Evolutionary conservation across 2,797 vertebrate genomes (phyloP).

Genomic region (Hoplostethus mediterraneus): DNA sequence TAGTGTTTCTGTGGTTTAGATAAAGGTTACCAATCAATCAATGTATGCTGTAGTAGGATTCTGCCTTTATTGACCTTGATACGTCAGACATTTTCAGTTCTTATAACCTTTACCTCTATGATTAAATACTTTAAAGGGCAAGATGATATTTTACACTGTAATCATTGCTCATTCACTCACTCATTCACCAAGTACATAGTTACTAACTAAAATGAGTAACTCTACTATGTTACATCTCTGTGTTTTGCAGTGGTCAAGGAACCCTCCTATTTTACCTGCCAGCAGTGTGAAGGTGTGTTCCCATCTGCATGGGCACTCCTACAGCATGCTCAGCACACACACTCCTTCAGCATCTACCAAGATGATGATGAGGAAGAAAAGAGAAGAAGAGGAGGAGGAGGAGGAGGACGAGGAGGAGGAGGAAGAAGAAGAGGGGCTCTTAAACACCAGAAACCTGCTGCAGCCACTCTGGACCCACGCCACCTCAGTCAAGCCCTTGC

Average conservation of each 20-base stretch:
- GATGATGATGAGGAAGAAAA: conserved; percentile 57
- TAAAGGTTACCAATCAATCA: too few species aligned
- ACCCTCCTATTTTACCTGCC: conserved; percentile 85
- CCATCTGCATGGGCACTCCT: conserved; percentile 86
- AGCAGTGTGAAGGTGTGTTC: conserved; percentile 85
- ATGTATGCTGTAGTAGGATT: background rate
- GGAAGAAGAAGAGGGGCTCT: background rate
- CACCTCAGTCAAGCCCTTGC: conserved; percentile 79
- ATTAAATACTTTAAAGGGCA: background rate
- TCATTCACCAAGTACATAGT: too few species aligned
- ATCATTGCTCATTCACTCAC: too few species aligned
- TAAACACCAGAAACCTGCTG: conserved; percentile 42
- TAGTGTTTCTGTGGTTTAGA: too few species aligned
- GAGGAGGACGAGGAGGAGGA: too few species aligned
- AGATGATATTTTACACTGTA: background rate
- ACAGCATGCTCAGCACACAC: conserved; percentile 87
- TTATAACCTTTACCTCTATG: background rate
- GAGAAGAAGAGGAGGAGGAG: background rate
- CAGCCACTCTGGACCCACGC: conserved; percentile 79
- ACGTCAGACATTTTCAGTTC: background rate
- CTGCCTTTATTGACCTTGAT: background rate
- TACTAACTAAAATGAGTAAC: conserved; percentile 8
- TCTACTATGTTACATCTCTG: background rate
- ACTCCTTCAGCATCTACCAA: conserved; percentile 88
- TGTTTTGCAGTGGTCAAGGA: conserved; percentile 74